These are phyloP conservation scores for Tricholaema leucomelas DNA, from an alignment of 2,113 vertebrate genomes.

Conservation along the genomic window DNA sequence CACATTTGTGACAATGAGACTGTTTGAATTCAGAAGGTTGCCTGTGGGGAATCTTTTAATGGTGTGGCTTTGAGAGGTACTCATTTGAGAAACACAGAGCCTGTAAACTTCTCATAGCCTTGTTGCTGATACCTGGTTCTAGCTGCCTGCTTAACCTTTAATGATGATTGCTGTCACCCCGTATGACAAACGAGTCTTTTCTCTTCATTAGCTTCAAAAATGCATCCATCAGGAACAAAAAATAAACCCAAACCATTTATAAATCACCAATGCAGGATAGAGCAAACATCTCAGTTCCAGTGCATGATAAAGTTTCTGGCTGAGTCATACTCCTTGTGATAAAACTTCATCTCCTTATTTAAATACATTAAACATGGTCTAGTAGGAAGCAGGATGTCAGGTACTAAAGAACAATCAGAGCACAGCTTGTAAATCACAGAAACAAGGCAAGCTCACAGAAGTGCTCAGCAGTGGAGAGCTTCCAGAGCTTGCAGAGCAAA, in stretches of 20 bases:
- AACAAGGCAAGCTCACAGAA: slow-evolving; percentile 1
- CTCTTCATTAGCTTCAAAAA: neutral
- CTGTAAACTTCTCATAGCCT: neutral
- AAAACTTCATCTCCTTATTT: neutral
- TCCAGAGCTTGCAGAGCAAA: neutral
- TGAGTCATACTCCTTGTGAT: slow-evolving; percentile 3
- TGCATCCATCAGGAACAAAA: neutral
- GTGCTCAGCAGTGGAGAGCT: neutral
- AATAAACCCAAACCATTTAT: neutral
- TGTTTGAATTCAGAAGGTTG: neutral
- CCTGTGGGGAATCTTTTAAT: neutral
- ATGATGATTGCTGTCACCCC: neutral
- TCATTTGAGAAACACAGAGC: neutral
- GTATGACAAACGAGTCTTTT: neutral
- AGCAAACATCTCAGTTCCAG: neutral
- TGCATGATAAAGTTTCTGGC: neutral
- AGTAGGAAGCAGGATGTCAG: neutral
- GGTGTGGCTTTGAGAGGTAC: neutral
- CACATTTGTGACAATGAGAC: neutral
- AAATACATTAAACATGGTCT: neutral
- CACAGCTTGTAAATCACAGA: slow-evolving; percentile 16
- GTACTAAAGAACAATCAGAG: slow-evolving; percentile 18
- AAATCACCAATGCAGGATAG: neutral
- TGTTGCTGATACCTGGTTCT: neutral
- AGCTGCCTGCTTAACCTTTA: neutral